A percentile compares a stretch with the other conserved stretches of the same genome.
phyloP scores from a whole-genome alignment of 2,888 invertebrate genomes.

The Heteromurus nitidus region DNA sequence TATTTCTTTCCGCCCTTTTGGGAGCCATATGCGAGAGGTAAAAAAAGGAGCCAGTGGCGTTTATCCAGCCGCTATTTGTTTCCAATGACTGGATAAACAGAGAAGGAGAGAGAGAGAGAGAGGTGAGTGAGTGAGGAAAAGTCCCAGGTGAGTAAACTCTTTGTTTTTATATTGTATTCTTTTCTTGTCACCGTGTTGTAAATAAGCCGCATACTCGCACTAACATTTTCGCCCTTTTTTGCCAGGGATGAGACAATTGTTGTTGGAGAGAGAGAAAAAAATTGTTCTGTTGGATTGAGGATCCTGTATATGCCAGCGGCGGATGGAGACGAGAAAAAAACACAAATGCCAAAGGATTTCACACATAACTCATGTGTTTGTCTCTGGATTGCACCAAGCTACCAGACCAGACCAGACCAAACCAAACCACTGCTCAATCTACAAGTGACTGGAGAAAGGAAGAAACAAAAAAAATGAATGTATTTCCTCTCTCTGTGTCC shows the following conservation, averaged over 20 bases:
- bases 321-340: not conserved
- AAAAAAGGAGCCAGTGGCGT: conserved; percentile 30
- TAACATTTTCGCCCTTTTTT: too few species aligned
- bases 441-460: not conserved
- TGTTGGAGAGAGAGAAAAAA: not conserved
- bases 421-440: conserved; percentile 25
- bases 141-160: conserved; percentile 52
- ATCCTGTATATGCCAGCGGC: not conserved
- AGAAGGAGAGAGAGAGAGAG: not conserved
- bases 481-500: not conserved
- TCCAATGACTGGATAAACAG: conserved; percentile 6
- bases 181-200: conserved; percentile 9
- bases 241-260: not conserved
- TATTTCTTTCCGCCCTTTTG: not conserved
- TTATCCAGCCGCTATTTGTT: conserved; percentile 43
- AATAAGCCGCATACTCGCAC: conserved; percentile 4
- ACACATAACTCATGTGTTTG: too few species aligned
- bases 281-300: not conserved
- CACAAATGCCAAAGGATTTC: too few species aligned
- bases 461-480: not conserved
- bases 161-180: not conserved
- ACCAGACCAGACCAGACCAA: too few species aligned
- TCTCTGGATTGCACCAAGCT: too few species aligned
- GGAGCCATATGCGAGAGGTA: too few species aligned
- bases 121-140: not conserved